Evolutionary conservation across 2,888 invertebrate genomes (phyloP).

Genomic region (Clunio marinus): DNA sequence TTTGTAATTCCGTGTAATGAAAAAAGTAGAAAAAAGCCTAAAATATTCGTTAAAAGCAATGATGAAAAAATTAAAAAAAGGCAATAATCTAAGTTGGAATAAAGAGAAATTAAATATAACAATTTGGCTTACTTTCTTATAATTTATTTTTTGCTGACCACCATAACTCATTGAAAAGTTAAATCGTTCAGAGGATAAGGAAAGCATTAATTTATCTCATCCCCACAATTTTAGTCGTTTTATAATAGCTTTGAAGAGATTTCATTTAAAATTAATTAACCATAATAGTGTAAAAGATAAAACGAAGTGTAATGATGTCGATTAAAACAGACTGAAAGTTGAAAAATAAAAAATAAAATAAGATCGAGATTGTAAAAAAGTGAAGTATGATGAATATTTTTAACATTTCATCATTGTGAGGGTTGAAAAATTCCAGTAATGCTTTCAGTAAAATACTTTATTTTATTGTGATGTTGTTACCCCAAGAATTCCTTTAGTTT

Average conservation of each 20-base stretch:
- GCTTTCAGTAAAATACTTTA: not conserved
- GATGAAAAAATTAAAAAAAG: not conserved
- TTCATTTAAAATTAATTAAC: too few relatives aligned
- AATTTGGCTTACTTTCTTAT: not conserved
- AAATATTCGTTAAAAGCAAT: not conserved
- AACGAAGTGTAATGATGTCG: too few relatives aligned
- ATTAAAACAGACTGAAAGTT: too few relatives aligned
- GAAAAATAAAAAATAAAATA: too few relatives aligned
- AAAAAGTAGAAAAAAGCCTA: not conserved
- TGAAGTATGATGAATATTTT: constrained; percentile 5
- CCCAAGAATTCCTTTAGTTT: constrained; percentile 1
- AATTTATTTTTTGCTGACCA: not conserved
- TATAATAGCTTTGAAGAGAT: too few relatives aligned
- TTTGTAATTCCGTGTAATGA: constrained; percentile 8
- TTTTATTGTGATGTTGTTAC: not conserved
- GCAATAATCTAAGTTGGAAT: constrained; percentile 4
- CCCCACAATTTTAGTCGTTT: too few relatives aligned
- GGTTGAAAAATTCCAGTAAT: constrained; percentile 1
- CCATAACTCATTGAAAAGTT: too few relatives aligned
- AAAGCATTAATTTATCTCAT: constrained; percentile 17
- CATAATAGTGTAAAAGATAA: too few relatives aligned
- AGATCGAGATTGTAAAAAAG: too few relatives aligned
- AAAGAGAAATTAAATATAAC: constrained; percentile 1
- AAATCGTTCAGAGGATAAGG: not conserved
- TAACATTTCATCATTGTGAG: not conserved